A percentile compares a stretch with the other conserved stretches of the same genome.
These are phyloP conservation scores for Chalcosyrphus nemorum DNA, from an alignment of 2,888 invertebrate species.

Conservation along the genomic window DNA sequence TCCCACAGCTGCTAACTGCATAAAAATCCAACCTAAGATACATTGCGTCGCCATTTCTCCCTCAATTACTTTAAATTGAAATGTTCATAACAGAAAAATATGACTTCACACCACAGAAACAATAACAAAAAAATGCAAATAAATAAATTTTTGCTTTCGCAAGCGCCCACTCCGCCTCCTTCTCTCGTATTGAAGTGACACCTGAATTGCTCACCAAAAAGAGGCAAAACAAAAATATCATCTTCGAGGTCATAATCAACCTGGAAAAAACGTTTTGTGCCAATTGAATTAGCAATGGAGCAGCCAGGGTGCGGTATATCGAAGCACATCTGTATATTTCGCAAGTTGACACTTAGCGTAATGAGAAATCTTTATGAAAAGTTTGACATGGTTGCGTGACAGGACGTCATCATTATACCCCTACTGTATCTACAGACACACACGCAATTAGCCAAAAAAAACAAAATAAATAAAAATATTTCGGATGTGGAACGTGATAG, in stretches of 20 bases:
- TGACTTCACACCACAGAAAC: neutral
- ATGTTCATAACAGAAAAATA: slow-evolving; percentile 6
- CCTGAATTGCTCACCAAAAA: neutral
- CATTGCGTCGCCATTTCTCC: neutral
- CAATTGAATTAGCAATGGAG: slow-evolving; percentile 21
- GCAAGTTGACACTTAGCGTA: slow-evolving; percentile 8
- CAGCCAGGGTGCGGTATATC: neutral
- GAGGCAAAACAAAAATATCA: neutral
- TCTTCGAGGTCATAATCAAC: neutral
- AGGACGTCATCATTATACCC: neutral
- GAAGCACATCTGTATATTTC: neutral
- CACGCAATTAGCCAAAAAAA: slow-evolving; percentile 7
- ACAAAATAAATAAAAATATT: too few relatives aligned
- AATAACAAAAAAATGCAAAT: slow-evolving; percentile 11
- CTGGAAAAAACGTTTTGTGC: neutral
- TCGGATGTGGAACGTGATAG: neutral
- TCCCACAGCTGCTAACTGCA: neutral
- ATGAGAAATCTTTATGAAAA: slow-evolving; percentile 2
- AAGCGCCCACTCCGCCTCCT: neutral
- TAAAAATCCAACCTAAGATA: neutral
- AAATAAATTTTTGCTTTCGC: neutral
- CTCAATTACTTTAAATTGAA: slow-evolving; percentile 17
- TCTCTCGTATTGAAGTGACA: neutral
- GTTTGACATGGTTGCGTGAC: slow-evolving; percentile 13
- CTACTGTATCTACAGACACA: neutral